These are phyloP conservation scores for Ennomos fuscantarius DNA, from an alignment of 2,888 invertebrate species.

Conservation along the genomic window DNA sequence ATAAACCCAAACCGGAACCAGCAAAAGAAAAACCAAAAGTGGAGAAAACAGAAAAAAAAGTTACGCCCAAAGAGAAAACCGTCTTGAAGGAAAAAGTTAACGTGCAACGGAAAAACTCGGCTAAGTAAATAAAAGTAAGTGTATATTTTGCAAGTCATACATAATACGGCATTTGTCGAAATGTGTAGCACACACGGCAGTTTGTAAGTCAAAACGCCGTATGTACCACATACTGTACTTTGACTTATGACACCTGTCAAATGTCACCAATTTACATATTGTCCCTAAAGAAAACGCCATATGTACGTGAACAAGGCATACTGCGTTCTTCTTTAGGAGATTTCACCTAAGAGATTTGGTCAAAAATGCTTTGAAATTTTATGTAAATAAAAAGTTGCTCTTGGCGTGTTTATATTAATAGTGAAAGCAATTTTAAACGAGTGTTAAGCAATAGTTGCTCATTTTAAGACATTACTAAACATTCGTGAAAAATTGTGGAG, in stretches of 20 bases:
- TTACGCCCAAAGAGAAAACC: constrained; percentile 34
- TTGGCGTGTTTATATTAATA: no score
- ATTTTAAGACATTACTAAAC: background rate
- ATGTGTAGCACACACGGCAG: background rate
- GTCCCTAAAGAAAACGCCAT: background rate
- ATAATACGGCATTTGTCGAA: background rate
- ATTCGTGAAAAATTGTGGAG: no score
- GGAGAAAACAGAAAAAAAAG: constrained; percentile 49
- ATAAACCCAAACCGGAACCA: constrained; percentile 37
- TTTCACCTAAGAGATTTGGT: no score
- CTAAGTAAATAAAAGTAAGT: constrained; percentile 55
- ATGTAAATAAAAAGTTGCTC: no score
- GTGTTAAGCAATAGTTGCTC: background rate
- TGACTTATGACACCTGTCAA: background rate
- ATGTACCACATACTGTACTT: background rate
- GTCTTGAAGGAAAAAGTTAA: constrained; percentile 36
- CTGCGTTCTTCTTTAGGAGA: background rate
- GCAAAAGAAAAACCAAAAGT: constrained; percentile 38
- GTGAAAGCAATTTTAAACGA: no score
- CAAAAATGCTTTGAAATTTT: no score
- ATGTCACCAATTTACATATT: background rate
- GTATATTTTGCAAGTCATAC: no score
- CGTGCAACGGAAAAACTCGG: constrained; percentile 68
- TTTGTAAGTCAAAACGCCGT: background rate
- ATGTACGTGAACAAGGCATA: background rate